A percentile compares a stretch with the other conserved stretches of the same genome.
Evolutionary conservation across 2,113 vertebrate genomes (phyloP).

Genomic region (Daubentonia madagascariensis): DNA sequence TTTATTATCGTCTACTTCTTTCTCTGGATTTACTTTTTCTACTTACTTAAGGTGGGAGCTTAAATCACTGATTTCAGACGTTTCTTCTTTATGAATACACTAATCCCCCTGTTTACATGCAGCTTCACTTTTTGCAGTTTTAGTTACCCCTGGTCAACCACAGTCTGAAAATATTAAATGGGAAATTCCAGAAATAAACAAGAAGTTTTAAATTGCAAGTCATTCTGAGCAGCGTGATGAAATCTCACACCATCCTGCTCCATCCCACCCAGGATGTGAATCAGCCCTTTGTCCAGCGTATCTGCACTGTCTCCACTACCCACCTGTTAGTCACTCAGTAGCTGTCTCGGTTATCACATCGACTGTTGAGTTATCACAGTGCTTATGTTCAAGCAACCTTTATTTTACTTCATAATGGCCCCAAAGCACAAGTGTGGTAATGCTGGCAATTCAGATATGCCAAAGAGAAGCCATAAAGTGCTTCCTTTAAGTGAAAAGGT

Average conservation of each 20-base stretch:
- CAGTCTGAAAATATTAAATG: background rate
- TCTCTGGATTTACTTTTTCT: constrained; percentile 16
- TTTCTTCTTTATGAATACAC: background rate
- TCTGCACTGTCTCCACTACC: background rate
- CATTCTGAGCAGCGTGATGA: background rate
- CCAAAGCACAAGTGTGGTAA: background rate
- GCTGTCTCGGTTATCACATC: background rate
- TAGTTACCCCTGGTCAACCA: background rate
- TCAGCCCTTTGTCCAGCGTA: background rate
- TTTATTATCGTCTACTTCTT: background rate
- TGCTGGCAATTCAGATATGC: background rate
- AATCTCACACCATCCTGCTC: background rate
- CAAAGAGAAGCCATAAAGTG: background rate
- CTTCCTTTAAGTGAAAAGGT: background rate
- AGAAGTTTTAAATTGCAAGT: background rate
- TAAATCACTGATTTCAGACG: background rate
- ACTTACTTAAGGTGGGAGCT: background rate
- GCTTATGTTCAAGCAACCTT: background rate
- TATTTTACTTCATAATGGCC: background rate
- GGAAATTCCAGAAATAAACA: background rate
- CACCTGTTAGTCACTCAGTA: background rate
- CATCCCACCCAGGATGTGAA: background rate
- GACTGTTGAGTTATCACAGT: background rate
- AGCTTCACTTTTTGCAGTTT: background rate
- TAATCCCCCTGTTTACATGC: background rate